phyloP scores from a whole-genome alignment of 2,113 vertebrate genomes.

The Sterrhoptilus dennistouni region DNA sequence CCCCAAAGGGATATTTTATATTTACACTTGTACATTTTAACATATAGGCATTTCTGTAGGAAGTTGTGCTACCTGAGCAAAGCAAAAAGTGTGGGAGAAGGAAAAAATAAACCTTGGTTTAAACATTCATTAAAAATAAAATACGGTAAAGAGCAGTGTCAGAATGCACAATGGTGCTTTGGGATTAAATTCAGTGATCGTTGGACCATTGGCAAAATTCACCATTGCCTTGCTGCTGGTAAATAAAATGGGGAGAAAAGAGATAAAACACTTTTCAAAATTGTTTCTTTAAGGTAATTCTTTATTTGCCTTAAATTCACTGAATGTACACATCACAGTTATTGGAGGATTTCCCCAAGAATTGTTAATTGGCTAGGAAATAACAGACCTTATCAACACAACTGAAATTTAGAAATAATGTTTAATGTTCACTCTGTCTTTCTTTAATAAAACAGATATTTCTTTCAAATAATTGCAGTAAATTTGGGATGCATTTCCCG shows the following conservation, averaged over 20 bases:
- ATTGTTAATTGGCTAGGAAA: not conserved
- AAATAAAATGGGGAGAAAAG: not conserved
- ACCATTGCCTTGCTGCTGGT: not conserved
- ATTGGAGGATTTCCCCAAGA: not conserved
- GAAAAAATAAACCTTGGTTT: not conserved
- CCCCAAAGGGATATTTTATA: not conserved
- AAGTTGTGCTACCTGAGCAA: not conserved
- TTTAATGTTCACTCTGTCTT: not conserved
- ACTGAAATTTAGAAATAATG: not conserved
- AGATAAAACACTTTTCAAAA: not conserved
- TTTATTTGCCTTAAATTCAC: not conserved
- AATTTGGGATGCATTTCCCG: not conserved
- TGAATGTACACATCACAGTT: not conserved
- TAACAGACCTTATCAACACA: not conserved
- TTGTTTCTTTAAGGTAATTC: not conserved
- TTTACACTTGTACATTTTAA: not conserved
- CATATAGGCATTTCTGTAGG: not conserved
- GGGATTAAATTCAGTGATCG: not conserved
- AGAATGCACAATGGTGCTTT: accelerated
- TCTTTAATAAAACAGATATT: not conserved
- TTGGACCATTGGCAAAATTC: not conserved
- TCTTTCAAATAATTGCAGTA: not conserved
- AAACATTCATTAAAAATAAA: not conserved
- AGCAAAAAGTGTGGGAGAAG: not conserved
- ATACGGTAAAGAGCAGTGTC: not conserved